A percentile compares a stretch with the other conserved stretches of the same genome.
These are phyloP conservation scores for Cosmorhoe ocellata DNA, from an alignment of 2,888 invertebrate species.

Conservation along the genomic window DNA sequence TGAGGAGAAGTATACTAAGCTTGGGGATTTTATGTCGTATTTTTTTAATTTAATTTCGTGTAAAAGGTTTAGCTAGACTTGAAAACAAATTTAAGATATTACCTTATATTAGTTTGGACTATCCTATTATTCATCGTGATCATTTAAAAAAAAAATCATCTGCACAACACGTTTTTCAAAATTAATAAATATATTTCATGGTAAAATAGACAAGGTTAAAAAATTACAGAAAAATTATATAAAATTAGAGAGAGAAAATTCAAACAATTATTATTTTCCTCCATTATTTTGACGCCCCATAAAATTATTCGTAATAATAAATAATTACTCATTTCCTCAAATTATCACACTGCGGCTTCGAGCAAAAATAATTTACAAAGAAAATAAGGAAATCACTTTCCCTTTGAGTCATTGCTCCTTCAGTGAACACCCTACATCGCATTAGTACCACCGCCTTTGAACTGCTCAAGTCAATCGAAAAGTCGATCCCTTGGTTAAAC, in stretches of 20 bases:
- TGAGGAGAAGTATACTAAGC: too few relatives aligned
- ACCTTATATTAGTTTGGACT: too few relatives aligned
- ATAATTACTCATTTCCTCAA: constrained; percentile 30
- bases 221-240: background rate
- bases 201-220: too few relatives aligned
- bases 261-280: background rate
- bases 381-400: constrained; percentile 72
- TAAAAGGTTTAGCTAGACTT: too few relatives aligned
- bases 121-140: too few relatives aligned
- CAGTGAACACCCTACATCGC: constrained; percentile 73
- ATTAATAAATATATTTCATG: too few relatives aligned
- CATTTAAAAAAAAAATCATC: too few relatives aligned
- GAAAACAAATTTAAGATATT: too few relatives aligned
- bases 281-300: constrained; percentile 1
- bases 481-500: constrained; percentile 80
- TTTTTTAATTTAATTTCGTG: too few relatives aligned
- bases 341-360: constrained; percentile 36
- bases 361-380: constrained; percentile 57
- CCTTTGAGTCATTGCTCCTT: constrained; percentile 70
- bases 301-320: constrained; percentile 25
- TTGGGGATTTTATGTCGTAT: too few relatives aligned
- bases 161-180: too few relatives aligned
- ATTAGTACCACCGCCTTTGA: constrained; percentile 79
- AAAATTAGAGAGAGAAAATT: background rate
- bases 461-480: constrained; percentile 79